Base-by-base conservation (phyloP, 2,113 vertebrate species). In the Cacatua alba region DNA sequence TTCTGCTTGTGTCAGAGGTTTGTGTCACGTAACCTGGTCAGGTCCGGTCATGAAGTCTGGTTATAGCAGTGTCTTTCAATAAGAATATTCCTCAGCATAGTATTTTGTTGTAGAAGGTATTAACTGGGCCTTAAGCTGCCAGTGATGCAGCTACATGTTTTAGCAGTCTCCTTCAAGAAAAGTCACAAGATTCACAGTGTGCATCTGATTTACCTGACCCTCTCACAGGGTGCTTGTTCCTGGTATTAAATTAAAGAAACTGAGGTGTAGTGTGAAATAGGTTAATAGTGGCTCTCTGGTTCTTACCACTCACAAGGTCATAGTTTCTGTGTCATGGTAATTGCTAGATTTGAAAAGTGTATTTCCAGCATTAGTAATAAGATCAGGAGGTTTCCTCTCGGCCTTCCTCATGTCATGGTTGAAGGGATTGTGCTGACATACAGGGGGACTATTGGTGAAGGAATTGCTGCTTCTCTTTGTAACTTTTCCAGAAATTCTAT, bases 361-460 rank as follows among this genome's bases (percentile, higher is more conserved):
- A 4, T 86, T 82, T 74, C 13, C 69, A 60, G 60, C 11, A 49
- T 75, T 17, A 11, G 37, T 20, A 21, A 3, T 33, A 10, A 8
- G 4, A 28, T 59, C 44, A 43, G 41, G 39, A 35, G 65, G 10
- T 28, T 86, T 70, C 37, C 8, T 46, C n/a, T 11, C 35, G 26
- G 59, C 57, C 48, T 82, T 10, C 20, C 15, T 46, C 5, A 0
- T 9, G 7, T 43, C 26, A 2, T 26, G 13, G 0, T 13, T 29
- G 77, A 64, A 52, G 77, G 57, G 19, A 7, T 67, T 49, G 77
- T 46, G 39, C 86, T 46, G 78, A 9, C 11, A 6, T 14, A 1
- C 35, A 60, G 20, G 13, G 31, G 60, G 16, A 18, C 31, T 74
- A 5, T 1, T 52, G n/a, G 43, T 16, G 72, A 21, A 29, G 83